phyloP scores from a whole-genome alignment of 2,113 vertebrate genomes.

The Dipodomys spectabilis region DNA sequence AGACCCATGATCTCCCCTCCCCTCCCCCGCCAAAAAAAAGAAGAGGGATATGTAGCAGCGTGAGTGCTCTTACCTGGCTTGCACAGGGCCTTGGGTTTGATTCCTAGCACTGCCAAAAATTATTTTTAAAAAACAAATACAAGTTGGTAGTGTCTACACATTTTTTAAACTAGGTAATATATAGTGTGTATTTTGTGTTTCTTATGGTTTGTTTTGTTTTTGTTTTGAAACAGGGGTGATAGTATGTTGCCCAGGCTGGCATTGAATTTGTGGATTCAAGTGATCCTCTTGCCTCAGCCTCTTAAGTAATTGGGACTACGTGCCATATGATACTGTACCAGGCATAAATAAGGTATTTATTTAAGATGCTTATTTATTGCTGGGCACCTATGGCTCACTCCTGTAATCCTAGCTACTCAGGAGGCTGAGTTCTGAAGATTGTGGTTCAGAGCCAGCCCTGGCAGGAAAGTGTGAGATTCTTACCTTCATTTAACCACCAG shows the following conservation, averaged over 20 bases:
- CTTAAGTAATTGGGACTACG: not conserved
- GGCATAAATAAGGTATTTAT: not conserved
- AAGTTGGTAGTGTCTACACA: not conserved
- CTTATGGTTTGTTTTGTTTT: not conserved
- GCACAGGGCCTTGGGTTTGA: not conserved
- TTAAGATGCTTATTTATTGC: not conserved
- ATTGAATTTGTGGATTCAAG: not conserved
- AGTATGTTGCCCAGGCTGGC: not conserved
- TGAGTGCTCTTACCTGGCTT: not conserved
- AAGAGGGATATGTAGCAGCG: not conserved
- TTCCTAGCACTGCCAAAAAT: not conserved
- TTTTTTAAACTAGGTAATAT: not conserved
- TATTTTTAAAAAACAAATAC: too few species aligned
- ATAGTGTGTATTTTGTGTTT: not conserved
- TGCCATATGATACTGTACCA: not conserved
- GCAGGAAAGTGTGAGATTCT: too few species aligned
- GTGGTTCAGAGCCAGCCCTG: too few species aligned
- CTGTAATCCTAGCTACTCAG: too few species aligned
- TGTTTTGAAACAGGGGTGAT: not conserved
- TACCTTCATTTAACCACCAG: too few species aligned
- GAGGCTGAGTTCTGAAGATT: too few species aligned
- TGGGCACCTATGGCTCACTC: too few species aligned
- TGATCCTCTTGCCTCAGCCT: not conserved
- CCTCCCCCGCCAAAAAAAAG: too few species aligned
- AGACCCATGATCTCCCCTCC: too few species aligned